Evolutionary conservation across 1,140 invertebrate species (phyloP).

Genomic region (Schlechtendalia chinensis): DNA sequence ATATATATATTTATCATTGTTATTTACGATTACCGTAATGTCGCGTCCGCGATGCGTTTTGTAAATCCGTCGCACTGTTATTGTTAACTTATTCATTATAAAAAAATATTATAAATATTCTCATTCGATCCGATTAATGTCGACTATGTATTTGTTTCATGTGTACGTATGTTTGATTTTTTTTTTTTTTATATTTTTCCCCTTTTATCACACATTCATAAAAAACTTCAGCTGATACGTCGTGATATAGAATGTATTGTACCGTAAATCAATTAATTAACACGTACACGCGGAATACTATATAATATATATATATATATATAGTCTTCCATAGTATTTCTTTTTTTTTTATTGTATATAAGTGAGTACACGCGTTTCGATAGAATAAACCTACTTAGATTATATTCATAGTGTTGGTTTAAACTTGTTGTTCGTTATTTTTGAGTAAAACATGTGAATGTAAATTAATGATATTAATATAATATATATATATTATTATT

Average conservation of each 20-base stretch:
- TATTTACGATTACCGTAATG: too few species aligned
- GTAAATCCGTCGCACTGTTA: neutral
- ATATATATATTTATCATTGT: too few species aligned
- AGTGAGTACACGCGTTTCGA: neutral
- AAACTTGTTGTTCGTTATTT: neutral
- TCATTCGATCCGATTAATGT: neutral
- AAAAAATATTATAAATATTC: neutral
- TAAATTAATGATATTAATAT: neutral
- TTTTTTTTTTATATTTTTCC: neutral
- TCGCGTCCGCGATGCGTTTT: neutral
- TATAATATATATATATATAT: too few species aligned
- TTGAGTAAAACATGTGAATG: neutral
- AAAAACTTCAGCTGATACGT: too few species aligned
- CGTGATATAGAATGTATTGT: too few species aligned
- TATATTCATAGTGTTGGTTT: neutral
- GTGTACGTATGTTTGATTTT: neutral
- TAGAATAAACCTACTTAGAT: neutral
- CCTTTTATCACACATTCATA: too few species aligned
- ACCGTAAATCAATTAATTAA: neutral
- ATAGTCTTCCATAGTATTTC: neutral
- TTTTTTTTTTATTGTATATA: too few species aligned
- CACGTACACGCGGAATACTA: too few species aligned
- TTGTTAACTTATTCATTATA: neutral
- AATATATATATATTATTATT: too few species aligned
- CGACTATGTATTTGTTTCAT: neutral